Conservation (phyloP, 2,888 invertebrate genomes). For the Rambutsinella grinnellia region DNA sequence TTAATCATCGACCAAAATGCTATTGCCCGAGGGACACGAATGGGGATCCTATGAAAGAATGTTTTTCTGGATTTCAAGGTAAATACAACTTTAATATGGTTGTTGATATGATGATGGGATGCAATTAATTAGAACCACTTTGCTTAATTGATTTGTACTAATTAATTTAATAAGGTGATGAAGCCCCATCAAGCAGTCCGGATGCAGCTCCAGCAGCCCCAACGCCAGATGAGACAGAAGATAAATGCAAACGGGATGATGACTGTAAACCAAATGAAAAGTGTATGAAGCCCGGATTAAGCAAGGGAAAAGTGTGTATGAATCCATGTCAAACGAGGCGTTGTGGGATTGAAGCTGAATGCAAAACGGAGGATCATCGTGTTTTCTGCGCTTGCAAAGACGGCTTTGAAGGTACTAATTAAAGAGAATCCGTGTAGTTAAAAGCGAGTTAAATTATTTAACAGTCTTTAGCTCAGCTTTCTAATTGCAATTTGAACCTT, state of each 20-base stretch:
- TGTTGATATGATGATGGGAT: too few species aligned
- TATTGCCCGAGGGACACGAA: conserved; percentile 48
- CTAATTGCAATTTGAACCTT: not conserved
- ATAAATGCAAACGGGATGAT: conserved; percentile 33
- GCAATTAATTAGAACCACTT: not conserved
- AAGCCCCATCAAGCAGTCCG: conserved; percentile 17
- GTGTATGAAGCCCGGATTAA: conserved; percentile 25
- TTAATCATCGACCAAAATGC: conserved; percentile 55
- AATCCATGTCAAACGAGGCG: conserved; percentile 45
- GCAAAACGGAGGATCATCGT: conserved; percentile 33
- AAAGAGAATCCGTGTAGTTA: too few species aligned
- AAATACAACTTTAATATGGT: too few species aligned
- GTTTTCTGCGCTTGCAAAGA: conserved; percentile 45
- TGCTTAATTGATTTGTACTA: not conserved
- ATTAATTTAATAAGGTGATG: conserved; percentile 13
- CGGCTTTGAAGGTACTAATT: conserved; percentile 29
- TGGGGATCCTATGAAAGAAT: conserved; percentile 58
- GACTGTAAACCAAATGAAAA: conserved; percentile 34
- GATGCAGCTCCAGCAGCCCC: conserved; percentile 14
- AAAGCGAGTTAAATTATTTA: not conserved
- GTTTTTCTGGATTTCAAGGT: conserved; percentile 58
- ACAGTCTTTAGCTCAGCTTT: not conserved
- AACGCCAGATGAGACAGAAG: not conserved
- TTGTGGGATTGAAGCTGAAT: conserved; percentile 57
- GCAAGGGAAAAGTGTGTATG: conserved; percentile 28